phyloP scores from a whole-genome alignment of 2,888 invertebrate species.

The Thymelicus lineola region DNA sequence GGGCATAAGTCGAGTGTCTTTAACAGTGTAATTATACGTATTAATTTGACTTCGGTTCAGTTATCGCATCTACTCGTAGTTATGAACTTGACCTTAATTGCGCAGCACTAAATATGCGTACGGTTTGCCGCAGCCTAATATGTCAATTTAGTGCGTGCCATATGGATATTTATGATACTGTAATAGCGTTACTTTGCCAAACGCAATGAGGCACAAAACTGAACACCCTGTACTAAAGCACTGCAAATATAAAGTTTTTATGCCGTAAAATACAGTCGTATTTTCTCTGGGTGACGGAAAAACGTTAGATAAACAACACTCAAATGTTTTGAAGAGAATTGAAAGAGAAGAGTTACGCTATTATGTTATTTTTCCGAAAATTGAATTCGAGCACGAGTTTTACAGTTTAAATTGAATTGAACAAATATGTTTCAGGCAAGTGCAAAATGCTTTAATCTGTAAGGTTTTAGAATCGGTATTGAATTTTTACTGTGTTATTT shows the following conservation, averaged over 20 bases:
- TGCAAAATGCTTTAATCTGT: too few species aligned
- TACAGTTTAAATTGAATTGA: neutral
- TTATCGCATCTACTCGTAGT: slow-evolving; percentile 11
- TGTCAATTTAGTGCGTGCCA: slow-evolving; percentile 23
- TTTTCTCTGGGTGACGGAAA: neutral
- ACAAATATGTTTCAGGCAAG: too few species aligned
- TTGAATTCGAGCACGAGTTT: neutral
- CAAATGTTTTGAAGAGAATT: neutral
- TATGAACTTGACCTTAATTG: slow-evolving; percentile 10
- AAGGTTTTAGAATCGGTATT: too few species aligned
- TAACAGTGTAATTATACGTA: neutral
- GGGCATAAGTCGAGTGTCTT: too few species aligned
- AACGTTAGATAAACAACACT: too few species aligned
- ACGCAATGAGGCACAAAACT: slow-evolving; percentile 5
- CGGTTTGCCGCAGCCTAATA: slow-evolving; percentile 26
- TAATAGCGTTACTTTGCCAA: slow-evolving; percentile 17
- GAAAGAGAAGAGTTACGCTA: neutral
- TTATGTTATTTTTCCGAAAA: neutral
- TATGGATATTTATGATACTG: slow-evolving; percentile 19
- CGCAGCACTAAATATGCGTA: slow-evolving; percentile 29
- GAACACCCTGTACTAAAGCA: neutral
- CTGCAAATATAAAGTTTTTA: neutral
- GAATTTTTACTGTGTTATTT: too few species aligned
- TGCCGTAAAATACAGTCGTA: neutral
- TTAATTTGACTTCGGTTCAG: neutral